These are phyloP conservation scores for Drosophila lini DNA, from an alignment of 1,140 invertebrate genomes.

Conservation along the genomic window DNA sequence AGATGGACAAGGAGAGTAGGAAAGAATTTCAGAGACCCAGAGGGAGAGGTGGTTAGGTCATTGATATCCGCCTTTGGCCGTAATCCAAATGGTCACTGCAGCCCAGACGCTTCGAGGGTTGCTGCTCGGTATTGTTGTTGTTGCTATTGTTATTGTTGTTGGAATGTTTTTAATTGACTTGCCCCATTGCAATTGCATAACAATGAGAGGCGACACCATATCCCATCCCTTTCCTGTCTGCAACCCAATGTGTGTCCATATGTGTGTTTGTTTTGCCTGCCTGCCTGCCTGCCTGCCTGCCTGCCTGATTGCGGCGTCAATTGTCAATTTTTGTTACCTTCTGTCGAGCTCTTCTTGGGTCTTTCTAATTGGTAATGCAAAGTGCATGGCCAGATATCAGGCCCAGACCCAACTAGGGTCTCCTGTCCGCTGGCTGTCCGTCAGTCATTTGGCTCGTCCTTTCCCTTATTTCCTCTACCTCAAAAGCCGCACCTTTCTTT, in stretches of 20 bases:
- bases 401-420: slow-evolving; percentile 25
- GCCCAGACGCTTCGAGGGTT: slow-evolving; percentile 34
- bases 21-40: slow-evolving; percentile 9
- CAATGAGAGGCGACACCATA: slow-evolving; percentile 55
- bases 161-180: slow-evolving; percentile 77
- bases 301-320: slow-evolving; percentile 70
- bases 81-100: slow-evolving; percentile 60
- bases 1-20: slow-evolving; percentile 7
- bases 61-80: slow-evolving; percentile 75
- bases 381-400: slow-evolving; percentile 57
- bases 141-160: slow-evolving; percentile 10
- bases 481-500: slow-evolving; percentile 22
- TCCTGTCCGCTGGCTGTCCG: neutral
- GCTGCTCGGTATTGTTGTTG: slow-evolving; percentile 1
- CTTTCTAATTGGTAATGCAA: slow-evolving; percentile 77
- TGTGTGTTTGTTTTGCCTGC: slow-evolving; percentile 8
- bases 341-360: slow-evolving; percentile 20
- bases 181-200: slow-evolving; percentile 75
- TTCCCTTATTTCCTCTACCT: slow-evolving; percentile 24
- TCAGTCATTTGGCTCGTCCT: slow-evolving; percentile 23
- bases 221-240: slow-evolving; percentile 15
- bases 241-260: slow-evolving; percentile 1
- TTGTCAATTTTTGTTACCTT: slow-evolving; percentile 66
- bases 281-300: slow-evolving; percentile 23
- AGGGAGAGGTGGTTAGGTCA: slow-evolving; percentile 63